Evolutionary conservation across 2,113 vertebrate genomes (phyloP), one percentile per base, ranked within the genome.

Genomic region (Motacilla tschutschensis): DNA sequence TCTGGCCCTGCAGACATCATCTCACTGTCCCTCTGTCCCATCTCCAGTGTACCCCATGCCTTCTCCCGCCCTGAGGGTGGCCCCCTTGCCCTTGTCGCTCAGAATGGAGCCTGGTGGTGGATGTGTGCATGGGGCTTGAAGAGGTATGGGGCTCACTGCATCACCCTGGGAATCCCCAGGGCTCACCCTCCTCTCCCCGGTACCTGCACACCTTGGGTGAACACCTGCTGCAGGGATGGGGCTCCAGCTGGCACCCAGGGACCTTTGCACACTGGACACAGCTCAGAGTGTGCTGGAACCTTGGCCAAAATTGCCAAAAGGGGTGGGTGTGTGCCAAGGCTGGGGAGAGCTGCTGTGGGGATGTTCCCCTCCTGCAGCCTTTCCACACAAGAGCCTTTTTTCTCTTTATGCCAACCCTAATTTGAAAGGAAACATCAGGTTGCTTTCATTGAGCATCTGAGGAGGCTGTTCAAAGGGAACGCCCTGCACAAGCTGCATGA

Each of bases 351-450:
- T 67, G 28, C 81, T 35, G 9, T 55, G 28, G 12, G 10, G 13
- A 18, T 25, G 4, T 59, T 38, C 9, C n/a, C 18, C 48, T 43
- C 38, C 59, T 26, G 5, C 46, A 63, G 60, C 57, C 62, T 75
- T 47, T 63, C 19, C 31, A 12, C 40, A 46, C 2, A 3, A 20
- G n/a, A 58, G 21, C 48, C 17, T 72, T 79, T 81, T n/a, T 54
- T 54, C 54, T 38, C 3, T 88, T 91, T 65, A 72, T 62, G 57
- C 43, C 55, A 72, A 19, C 4, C 20, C 33, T 73, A 50, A 54
- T 90, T 76, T 88, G 91, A 76, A 75, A 46, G 38, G 35, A 88
- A 88, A 69, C 31, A 46, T 69, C 78, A 81, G 50, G 16, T n/a
- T 47, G 29, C 70, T 91, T 88, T 60, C 88, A 79, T 88, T 65